Evolutionary conservation across 2,113 vertebrate genomes (phyloP).

Genomic region (Macrotis lagotis): DNA sequence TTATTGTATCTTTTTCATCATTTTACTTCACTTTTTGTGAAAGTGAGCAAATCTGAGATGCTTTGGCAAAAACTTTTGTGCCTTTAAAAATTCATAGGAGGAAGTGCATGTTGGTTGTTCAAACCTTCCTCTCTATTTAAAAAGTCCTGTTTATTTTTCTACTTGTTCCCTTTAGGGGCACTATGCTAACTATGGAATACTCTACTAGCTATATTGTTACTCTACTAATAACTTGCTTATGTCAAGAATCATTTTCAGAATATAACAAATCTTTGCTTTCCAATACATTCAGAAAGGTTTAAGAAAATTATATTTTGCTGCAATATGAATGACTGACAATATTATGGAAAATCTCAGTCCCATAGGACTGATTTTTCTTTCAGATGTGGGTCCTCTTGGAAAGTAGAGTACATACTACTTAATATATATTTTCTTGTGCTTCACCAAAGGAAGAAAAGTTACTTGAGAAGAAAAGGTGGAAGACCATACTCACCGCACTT

Average conservation of each 20-base stretch:
- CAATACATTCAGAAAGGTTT: slow-evolving; percentile 1
- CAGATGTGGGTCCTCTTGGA: background rate
- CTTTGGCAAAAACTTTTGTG: background rate
- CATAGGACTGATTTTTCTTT: slow-evolving; percentile 13
- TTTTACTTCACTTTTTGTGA: background rate
- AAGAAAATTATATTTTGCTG: slow-evolving; percentile 7
- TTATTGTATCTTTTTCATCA: background rate
- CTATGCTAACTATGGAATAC: background rate
- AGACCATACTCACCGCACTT: slow-evolving; percentile 38
- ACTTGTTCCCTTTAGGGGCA: background rate
- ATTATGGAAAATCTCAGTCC: slow-evolving; percentile 30
- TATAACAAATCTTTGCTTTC: background rate
- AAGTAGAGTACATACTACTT: background rate
- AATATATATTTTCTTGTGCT: background rate
- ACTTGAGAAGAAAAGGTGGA: slow-evolving; percentile 40
- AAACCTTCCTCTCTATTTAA: background rate
- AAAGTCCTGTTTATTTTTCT: slow-evolving; percentile 15
- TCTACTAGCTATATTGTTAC: background rate
- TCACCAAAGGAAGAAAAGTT: slow-evolving; percentile 33
- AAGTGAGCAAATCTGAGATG: slow-evolving; percentile 5
- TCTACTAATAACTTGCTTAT: slow-evolving; percentile 3
- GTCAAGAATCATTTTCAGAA: slow-evolving; percentile 32
- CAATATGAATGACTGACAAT: slow-evolving; percentile 14
- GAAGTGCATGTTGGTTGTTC: background rate
- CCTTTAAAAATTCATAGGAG: background rate